Conservation (phyloP, 2,888 invertebrate species). For the Leptopilina myrica region DNA sequence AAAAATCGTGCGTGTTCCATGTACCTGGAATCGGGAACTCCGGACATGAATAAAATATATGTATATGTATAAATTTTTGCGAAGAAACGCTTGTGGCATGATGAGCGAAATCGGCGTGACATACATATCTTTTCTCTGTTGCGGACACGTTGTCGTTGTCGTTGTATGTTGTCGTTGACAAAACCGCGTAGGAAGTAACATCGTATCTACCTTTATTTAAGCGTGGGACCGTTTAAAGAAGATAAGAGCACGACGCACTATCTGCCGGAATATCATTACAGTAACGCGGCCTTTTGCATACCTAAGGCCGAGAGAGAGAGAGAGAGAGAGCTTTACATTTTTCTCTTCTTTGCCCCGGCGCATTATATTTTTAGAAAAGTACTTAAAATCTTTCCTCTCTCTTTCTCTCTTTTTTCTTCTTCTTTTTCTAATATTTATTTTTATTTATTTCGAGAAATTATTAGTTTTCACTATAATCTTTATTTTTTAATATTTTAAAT, state of each 20-base stretch:
- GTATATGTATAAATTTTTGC: background rate
- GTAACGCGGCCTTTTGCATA: conserved; percentile 36
- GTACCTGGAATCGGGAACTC: conserved; percentile 40
- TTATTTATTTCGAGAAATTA: too few relatives aligned
- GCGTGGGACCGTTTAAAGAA: conserved; percentile 26
- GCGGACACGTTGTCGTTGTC: background rate
- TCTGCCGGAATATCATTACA: conserved; percentile 38
- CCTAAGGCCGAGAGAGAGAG: background rate
- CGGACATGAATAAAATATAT: conserved; percentile 46
- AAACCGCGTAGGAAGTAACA: conserved; percentile 22
- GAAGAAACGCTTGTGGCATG: conserved; percentile 39
- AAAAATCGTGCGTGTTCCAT: conserved; percentile 35
- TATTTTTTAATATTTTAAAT: too few relatives aligned
- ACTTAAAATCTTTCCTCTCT: background rate
- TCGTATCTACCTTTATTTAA: conserved; percentile 35
- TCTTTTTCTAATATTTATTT: too few relatives aligned
- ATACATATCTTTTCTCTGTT: conserved; percentile 23
- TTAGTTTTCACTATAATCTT: too few relatives aligned
- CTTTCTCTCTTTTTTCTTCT: background rate
- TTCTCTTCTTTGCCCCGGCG: background rate
- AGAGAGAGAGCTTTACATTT: background rate
- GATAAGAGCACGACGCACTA: conserved; percentile 34
- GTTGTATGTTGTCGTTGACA: conserved; percentile 1
- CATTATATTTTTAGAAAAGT: conserved; percentile 11
- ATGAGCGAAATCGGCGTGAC: conserved; percentile 42